These are phyloP conservation scores for Caenorhabditis tropicalis DNA, from an alignment of 1,140 invertebrate genomes.

Conservation along the genomic window DNA sequence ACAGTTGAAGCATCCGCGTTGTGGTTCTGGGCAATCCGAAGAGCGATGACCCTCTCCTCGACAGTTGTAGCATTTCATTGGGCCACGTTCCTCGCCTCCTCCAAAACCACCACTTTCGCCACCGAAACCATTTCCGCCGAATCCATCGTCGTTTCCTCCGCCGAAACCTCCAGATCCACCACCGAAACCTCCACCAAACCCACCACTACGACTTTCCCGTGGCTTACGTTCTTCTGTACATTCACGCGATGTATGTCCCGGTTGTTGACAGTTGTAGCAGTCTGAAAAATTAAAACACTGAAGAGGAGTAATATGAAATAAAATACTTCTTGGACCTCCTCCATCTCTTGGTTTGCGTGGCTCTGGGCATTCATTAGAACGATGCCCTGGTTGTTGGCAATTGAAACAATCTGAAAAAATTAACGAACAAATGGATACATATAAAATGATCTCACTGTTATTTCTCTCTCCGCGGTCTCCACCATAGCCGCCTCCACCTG, in stretches of 20 bases:
- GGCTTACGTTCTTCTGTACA: constrained; percentile 46
- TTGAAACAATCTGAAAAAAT: constrained; percentile 31
- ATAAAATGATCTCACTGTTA: background rate
- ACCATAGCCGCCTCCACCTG: background rate
- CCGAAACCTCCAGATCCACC: constrained; percentile 35
- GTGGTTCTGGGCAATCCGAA: constrained; percentile 29
- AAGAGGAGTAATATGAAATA: background rate
- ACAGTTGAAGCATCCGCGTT: constrained; percentile 46
- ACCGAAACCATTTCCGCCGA: constrained; percentile 17
- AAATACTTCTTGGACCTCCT: constrained; percentile 7
- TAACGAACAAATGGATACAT: background rate
- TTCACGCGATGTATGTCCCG: constrained; percentile 44
- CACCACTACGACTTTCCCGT: constrained; percentile 42
- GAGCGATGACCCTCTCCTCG: constrained; percentile 46
- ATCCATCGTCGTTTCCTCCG: constrained; percentile 21
- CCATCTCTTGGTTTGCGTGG: constrained; percentile 49
- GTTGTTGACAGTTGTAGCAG: constrained; percentile 52
- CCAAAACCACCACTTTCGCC: constrained; percentile 45
- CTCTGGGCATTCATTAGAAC: constrained; percentile 37
- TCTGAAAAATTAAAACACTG: constrained; percentile 11
- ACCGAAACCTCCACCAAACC: constrained; percentile 62
- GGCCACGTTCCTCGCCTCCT: constrained; percentile 26
- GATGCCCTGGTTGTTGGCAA: constrained; percentile 52
- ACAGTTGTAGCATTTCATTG: constrained; percentile 37
- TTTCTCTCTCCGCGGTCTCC: background rate